Evolutionary conservation across 2,888 invertebrate species (phyloP).

Genomic region (Pherbina coryleti): DNA sequence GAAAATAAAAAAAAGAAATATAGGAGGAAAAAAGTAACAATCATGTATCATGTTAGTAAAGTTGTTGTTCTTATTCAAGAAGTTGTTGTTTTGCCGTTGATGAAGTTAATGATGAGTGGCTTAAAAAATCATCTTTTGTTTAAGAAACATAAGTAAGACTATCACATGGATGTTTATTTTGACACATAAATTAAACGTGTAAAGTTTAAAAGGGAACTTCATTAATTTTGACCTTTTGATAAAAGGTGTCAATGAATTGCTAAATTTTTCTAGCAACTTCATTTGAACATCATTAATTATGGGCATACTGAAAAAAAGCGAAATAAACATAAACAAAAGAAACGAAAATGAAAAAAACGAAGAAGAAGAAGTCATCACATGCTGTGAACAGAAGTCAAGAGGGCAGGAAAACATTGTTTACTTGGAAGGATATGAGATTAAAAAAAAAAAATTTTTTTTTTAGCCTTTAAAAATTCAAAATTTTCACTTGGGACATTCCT

Average conservation of each 20-base stretch:
- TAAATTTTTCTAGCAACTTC: slow-evolving; percentile 10
- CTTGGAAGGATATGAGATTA: no score
- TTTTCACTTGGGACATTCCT: no score
- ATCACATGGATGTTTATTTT: not conserved
- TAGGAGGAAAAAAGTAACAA: not conserved
- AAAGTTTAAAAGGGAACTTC: not conserved
- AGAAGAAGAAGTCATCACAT: not conserved
- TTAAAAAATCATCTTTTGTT: not conserved
- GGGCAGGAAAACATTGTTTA: no score
- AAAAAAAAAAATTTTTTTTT: no score
- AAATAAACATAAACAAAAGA: not conserved
- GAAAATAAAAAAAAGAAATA: not conserved
- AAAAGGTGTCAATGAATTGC: not conserved
- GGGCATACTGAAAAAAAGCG: not conserved
- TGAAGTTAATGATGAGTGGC: not conserved
- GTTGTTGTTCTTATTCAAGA: not conserved
- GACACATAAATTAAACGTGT: not conserved
- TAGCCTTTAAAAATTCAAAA: no score
- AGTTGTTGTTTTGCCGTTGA: not conserved
- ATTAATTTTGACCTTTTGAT: not conserved
- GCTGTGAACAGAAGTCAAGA: not conserved
- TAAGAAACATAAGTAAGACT: not conserved
- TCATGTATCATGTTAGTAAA: not conserved
- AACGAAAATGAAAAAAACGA: no score
- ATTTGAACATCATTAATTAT: slow-evolving; percentile 30